Base-by-base conservation (phyloP, 2,113 vertebrate genomes). In the Daphoenositta chrysoptera region DNA sequence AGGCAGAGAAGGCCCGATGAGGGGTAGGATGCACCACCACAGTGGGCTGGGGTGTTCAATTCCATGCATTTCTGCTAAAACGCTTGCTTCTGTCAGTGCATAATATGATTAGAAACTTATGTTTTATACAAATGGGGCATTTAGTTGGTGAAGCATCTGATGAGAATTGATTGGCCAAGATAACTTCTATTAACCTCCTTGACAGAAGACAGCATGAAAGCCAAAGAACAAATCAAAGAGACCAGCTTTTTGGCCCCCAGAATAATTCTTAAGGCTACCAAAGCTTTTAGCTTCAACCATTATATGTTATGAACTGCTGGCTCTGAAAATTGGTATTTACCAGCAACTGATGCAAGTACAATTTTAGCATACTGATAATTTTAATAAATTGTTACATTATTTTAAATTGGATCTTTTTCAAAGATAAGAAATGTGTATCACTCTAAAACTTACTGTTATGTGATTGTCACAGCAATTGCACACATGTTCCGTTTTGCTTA, bases 61-160 rank as follows among this genome's bases (percentile, higher is more conserved):
- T 87, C 69, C 51, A 40, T 35, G 35, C 65, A 92, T 92, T 95
- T 89, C 73, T 91, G 15, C 14, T 22, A 91, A 97, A 81, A 83
- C 9, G 8, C 37, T 83, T 69, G 21, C 35, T 40, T 80, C 90
- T 93, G 72, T 47, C 45, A 51, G 40, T 37, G 47, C 16, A 47
- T 11, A 63, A 58, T 18, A 53, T 40, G 8, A 72, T 31, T 58
- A 80, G 60, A 90, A 78, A 51, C 23, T 47, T 68, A 3, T 1
- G 6, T 87, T 83, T 90, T 77, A 45, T 65, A 53, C 30, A 72
- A 48, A n/a, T 18, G 11, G n/a, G 15, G 6, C 27, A 48, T 42
- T 35, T 83, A 47, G 31, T 44, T 69, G 21, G n/a, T 60, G 75
- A 79, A 19, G 44, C 19, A 75, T 31, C 39, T 54, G 72, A 65